Evolutionary conservation across 2,113 vertebrate genomes (phyloP).

Genomic region (Cairina moschata): DNA sequence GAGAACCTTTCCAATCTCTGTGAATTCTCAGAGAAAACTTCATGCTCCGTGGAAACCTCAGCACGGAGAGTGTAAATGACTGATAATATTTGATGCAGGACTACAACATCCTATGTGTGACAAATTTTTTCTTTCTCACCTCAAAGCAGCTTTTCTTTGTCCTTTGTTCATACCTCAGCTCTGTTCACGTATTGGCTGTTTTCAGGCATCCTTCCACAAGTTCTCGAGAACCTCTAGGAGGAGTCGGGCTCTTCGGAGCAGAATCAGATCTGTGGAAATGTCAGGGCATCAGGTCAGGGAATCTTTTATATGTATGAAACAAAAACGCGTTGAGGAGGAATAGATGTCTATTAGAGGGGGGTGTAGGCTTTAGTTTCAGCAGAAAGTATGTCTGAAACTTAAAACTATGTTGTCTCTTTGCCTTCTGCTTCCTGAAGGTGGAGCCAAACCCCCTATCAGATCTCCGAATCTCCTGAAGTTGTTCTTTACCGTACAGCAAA

Average conservation of each 20-base stretch:
- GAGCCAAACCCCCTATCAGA: slow-evolving; percentile 73
- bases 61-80: not conserved
- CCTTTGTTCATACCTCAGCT: not conserved
- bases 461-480: not conserved
- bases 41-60: not conserved
- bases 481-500: not conserved
- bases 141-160: not conserved
- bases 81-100: not conserved
- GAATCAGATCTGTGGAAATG: not conserved
- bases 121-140: not conserved
- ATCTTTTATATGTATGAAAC: not conserved
- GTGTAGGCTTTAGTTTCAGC: not conserved
- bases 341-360: not conserved
- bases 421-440: slow-evolving; percentile 74
- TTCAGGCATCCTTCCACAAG: not conserved
- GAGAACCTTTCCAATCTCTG: not conserved
- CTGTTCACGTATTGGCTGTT: not conserved
- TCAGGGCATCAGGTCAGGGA: not conserved
- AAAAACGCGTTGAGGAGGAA: not conserved
- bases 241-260: not conserved
- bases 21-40: not conserved
- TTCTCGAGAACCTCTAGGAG: not conserved
- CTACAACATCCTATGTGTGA: fast-evolving
- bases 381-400: not conserved
- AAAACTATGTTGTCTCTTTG: not conserved